These are phyloP conservation scores for Cremastinae sp. DNA, from an alignment of 2,888 invertebrate genomes.

Conservation along the genomic window DNA sequence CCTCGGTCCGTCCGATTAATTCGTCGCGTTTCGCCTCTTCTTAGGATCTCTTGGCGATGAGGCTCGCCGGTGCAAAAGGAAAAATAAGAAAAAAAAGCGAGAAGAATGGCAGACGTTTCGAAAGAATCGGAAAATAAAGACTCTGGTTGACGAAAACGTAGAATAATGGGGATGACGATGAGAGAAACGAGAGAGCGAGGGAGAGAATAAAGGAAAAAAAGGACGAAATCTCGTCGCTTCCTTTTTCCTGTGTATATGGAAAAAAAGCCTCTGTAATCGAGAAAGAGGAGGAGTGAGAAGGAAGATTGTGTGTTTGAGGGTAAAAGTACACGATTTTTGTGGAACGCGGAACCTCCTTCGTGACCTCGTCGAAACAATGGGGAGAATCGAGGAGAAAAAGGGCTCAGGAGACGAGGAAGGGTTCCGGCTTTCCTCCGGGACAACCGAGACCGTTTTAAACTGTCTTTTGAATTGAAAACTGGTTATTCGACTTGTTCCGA, in stretches of 20 bases:
- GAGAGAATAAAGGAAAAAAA: slow-evolving; percentile 19
- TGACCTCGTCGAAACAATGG: slow-evolving; percentile 45
- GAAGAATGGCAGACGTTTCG: slow-evolving; percentile 9
- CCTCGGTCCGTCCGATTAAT: slow-evolving; percentile 69
- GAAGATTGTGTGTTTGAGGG: slow-evolving; percentile 54
- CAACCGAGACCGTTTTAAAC: slow-evolving; percentile 62
- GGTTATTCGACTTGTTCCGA: slow-evolving; percentile 63
- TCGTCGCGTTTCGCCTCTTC: slow-evolving; percentile 70
- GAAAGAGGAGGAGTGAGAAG: slow-evolving; percentile 65
- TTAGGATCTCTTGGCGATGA: slow-evolving; percentile 46
- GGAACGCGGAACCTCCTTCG: slow-evolving; percentile 65
- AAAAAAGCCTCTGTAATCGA: slow-evolving; percentile 31
- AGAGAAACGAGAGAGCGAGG: slow-evolving; percentile 12
- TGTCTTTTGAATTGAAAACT: slow-evolving; percentile 71
- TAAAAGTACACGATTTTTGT: slow-evolving; percentile 64
- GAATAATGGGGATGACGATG: not conserved
- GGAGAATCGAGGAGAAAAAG: slow-evolving; percentile 48
- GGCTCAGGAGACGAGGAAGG: slow-evolving; percentile 59
- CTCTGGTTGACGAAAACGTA: slow-evolving; percentile 32
- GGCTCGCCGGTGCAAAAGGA: slow-evolving; percentile 38
- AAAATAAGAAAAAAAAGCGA: slow-evolving; percentile 24
- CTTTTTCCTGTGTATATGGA: slow-evolving; percentile 56
- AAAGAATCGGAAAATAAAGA: slow-evolving; percentile 40
- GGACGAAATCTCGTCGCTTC: slow-evolving; percentile 38
- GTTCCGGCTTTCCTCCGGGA: slow-evolving; percentile 60